Evolutionary conservation across 2,113 vertebrate genomes (phyloP).

Genomic region (Ivindomyrus marchei): DNA sequence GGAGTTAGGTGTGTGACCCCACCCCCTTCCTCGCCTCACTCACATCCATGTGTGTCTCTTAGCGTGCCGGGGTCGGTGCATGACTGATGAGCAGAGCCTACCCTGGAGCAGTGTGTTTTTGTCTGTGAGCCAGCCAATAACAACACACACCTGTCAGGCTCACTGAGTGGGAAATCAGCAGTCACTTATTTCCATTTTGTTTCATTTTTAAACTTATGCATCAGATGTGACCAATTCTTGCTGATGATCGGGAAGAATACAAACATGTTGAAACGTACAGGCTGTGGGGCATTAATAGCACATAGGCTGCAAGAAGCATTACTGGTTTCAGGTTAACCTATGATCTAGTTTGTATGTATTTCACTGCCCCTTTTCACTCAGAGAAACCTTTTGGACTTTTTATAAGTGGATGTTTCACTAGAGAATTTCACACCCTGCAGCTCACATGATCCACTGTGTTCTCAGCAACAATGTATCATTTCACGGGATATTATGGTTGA

Average conservation of each 20-base stretch:
- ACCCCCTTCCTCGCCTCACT: neutral
- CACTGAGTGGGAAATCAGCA: neutral
- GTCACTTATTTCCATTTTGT: neutral
- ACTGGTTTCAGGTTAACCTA: neutral
- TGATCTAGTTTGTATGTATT: neutral
- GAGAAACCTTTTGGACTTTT: neutral
- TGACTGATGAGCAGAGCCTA: neutral
- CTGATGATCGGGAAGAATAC: neutral
- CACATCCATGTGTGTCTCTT: neutral
- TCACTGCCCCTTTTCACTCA: neutral
- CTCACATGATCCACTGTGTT: neutral
- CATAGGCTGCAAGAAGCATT: neutral
- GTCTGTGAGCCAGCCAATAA: neutral
- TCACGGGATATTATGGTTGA: neutral
- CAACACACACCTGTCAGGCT: neutral
- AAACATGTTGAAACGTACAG: neutral
- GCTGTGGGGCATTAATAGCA: neutral
- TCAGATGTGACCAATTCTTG: neutral
- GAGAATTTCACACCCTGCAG: neutral
- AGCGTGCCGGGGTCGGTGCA: neutral
- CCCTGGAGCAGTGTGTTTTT: neutral
- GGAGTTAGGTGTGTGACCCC: constrained; percentile 51
- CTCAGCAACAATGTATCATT: neutral
- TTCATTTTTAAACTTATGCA: neutral
- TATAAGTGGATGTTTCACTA: neutral